Evolutionary conservation across 2,888 invertebrate genomes (phyloP), one percentile per base, ranked within the genome.

Genomic region (Chalcis sispes): DNA sequence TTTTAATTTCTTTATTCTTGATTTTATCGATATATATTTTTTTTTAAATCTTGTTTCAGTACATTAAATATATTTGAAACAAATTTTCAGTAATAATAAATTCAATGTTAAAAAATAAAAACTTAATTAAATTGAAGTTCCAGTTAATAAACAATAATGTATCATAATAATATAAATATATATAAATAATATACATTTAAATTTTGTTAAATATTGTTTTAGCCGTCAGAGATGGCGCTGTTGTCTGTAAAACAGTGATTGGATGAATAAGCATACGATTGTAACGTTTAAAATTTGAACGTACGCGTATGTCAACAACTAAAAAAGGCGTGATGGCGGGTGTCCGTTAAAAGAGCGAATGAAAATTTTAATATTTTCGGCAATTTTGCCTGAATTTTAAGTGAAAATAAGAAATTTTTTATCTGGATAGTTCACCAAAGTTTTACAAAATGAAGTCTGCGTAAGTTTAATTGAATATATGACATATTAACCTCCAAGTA

Each of bases 381-480:
- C 3, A 36, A 7, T 25, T 20, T 1, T 42, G 13, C 32, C 32
- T 58, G 29, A 29, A 66, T 18, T 50, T 40, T 46, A 7, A 5
- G n/a, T 18, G 2, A 48, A 40, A 50, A 52, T 10, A 13, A 40
- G 32, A 15, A 10, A 27, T 54, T 61, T 50, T 27, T 13, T 1
- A 23, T 29, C 1, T 2, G 5, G 4, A 10, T 1, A 23, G 7
- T 58, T n/a, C 1, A 29, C 7, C 10, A 2, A 23, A 54, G 62
- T 23, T 32, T 2, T 25, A 20, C 3, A 75, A 66, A 27, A 77
- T 77, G 77, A 77, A 77, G 67, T 75, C 77, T 15, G 61, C 75
- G 77, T 77, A 75, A 77, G 77, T 77, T 46, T 73, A 61, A 29
- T 42, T 62, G 0, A 23, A 18, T 29, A 3, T 1, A n/a, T 10